A percentile compares a stretch with the other conserved stretches of the same genome.
Conservation (phyloP, 2,113 vertebrate genomes). For the Solea solea region DNA sequence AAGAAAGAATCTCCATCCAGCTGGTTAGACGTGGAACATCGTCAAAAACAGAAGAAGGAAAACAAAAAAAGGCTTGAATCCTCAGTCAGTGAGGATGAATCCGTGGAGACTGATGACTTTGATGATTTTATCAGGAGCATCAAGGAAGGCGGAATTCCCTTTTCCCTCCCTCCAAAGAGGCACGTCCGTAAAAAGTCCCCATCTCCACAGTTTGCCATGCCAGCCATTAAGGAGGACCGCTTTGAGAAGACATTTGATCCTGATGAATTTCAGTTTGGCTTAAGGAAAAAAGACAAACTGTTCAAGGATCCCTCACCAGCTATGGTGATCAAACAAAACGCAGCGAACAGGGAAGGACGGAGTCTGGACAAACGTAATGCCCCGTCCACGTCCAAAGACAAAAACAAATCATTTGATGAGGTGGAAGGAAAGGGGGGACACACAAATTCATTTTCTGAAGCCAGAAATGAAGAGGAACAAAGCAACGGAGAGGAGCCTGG, state of each 20-base stretch:
- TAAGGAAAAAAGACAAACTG: conserved; percentile 81
- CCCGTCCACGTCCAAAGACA: conserved; percentile 38
- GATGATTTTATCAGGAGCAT: conserved; percentile 91
- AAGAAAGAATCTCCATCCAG: conserved; percentile 60
- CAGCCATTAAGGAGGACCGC: conserved; percentile 91
- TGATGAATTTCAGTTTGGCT: conserved; percentile 87
- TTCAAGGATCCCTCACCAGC: conserved; percentile 80
- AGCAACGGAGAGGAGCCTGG: conserved; percentile 49
- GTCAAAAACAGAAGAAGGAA: conserved; percentile 58
- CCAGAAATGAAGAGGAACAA: conserved; percentile 30
- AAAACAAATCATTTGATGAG: conserved; percentile 64
- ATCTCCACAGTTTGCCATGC: conserved; percentile 86
- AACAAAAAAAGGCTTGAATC: conserved; percentile 64
- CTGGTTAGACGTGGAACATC: conserved; percentile 75
- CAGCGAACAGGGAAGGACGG: conserved; percentile 78
- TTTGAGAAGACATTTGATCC: conserved; percentile 92
- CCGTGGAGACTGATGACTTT: conserved; percentile 85
- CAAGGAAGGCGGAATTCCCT: conserved; percentile 86
- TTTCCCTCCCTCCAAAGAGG: conserved; percentile 88
- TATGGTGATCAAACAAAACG: conserved; percentile 86
- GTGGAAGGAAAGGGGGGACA: conserved; percentile 58
- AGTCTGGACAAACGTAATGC: conserved; percentile 75
- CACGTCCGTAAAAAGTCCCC: conserved; percentile 83
- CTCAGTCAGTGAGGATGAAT: conserved; percentile 81
- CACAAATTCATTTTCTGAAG: conserved; percentile 8